These are phyloP conservation scores for Torymus tubicola DNA, from an alignment of 2,888 invertebrate species.

Conservation along the genomic window DNA sequence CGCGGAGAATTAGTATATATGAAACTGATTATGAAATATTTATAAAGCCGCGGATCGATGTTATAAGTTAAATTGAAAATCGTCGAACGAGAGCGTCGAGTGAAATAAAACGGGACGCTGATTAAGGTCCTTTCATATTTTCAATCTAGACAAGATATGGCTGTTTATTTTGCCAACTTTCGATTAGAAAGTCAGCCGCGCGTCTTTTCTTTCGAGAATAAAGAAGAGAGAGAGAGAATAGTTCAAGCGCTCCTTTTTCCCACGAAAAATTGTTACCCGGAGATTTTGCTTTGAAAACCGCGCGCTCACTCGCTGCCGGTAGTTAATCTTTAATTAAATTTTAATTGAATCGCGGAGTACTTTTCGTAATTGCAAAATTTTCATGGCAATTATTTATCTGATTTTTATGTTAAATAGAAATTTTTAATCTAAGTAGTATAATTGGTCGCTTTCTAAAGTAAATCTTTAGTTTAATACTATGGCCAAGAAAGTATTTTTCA, in stretches of 20 bases:
- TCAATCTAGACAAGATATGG: slow-evolving; percentile 33
- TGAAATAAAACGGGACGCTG: slow-evolving; percentile 15
- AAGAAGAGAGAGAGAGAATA: slow-evolving; percentile 38
- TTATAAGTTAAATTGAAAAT: background rate
- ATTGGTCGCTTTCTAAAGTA: slow-evolving; percentile 39
- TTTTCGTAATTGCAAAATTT: slow-evolving; percentile 38
- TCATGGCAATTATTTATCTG: slow-evolving; percentile 33
- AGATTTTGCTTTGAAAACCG: slow-evolving; percentile 33
- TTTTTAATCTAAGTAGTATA: slow-evolving; percentile 26
- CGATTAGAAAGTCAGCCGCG: slow-evolving; percentile 53
- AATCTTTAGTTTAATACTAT: slow-evolving; percentile 2
- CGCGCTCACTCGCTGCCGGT: background rate
- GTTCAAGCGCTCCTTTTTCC: slow-evolving; percentile 12
- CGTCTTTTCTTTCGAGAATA: slow-evolving; percentile 44
- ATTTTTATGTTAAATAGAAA: slow-evolving; percentile 41
- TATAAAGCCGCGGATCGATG: background rate
- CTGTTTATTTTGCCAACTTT: slow-evolving; percentile 42
- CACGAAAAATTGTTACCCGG: slow-evolving; percentile 28
- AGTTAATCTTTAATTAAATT: slow-evolving; percentile 39
- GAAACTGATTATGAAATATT: background rate
- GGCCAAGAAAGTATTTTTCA: background rate
- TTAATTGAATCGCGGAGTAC: slow-evolving; percentile 35
- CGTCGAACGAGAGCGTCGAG: background rate
- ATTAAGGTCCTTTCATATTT: slow-evolving; percentile 41
- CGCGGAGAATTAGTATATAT: background rate